A percentile compares a stretch with the other conserved stretches of the same genome.
Evolutionary conservation across 2,113 vertebrate species (phyloP).

Genomic region (Aplodontia rufa): DNA sequence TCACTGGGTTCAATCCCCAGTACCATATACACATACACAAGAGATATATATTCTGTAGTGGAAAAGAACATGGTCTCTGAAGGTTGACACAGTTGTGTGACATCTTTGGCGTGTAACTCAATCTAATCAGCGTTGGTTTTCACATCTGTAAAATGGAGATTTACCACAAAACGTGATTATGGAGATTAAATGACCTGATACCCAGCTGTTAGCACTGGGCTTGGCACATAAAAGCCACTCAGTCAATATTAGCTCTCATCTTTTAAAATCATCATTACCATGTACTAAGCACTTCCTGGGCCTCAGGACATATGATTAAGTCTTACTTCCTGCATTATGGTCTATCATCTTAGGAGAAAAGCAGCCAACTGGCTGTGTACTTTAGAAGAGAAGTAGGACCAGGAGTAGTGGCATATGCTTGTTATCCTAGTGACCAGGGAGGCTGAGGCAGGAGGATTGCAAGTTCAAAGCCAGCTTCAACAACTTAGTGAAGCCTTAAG

Average conservation of each 20-base stretch:
- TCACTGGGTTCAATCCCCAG: neutral
- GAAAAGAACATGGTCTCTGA: neutral
- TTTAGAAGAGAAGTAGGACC: neutral
- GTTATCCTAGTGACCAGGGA: too few species aligned
- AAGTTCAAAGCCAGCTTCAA: too few species aligned
- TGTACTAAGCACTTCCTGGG: neutral
- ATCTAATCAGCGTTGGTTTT: neutral
- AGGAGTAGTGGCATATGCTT: too few species aligned
- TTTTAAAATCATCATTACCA: neutral
- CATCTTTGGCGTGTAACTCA: neutral
- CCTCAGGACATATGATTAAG: neutral
- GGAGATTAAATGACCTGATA: neutral
- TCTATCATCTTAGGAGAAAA: neutral
- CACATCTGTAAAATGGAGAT: neutral
- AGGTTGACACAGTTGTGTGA: slow-evolving; percentile 1
- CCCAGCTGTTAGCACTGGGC: neutral
- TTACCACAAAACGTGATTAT: neutral
- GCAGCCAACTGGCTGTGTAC: neutral
- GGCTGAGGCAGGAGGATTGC: too few species aligned
- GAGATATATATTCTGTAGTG: neutral
- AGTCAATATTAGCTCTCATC: neutral
- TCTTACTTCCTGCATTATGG: neutral
- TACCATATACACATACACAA: too few species aligned
- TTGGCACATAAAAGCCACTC: neutral
- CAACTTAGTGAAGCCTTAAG: too few species aligned